A percentile compares a stretch with the other conserved stretches of the same genome.
Conservation (phyloP, 2,113 vertebrate genomes). For the Corythornis vintsioides region DNA sequence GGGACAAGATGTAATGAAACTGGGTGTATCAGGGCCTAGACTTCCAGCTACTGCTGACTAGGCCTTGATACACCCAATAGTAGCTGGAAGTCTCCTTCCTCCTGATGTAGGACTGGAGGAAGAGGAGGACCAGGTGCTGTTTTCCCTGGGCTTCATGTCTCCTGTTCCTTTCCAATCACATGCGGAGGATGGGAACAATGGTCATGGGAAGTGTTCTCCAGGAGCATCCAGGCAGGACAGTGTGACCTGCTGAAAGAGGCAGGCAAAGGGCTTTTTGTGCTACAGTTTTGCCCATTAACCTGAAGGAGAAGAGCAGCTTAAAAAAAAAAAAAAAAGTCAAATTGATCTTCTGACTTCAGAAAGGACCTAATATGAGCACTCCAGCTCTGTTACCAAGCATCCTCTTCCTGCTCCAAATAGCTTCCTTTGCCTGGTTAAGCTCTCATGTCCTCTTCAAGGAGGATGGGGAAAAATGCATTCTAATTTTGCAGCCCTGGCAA, state of each 20-base stretch:
- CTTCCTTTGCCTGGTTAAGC: constrained; percentile 37
- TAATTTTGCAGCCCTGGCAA: constrained; percentile 32
- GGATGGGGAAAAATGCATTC: not conserved
- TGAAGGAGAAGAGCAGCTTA: not conserved
- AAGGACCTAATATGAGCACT: not conserved
- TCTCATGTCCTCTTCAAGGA: constrained; percentile 40
- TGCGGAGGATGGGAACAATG: not conserved
- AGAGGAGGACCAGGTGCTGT: not conserved
- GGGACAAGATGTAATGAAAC: not conserved
- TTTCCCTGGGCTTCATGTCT: not conserved
- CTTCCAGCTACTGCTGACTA: no score
- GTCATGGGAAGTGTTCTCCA: not conserved
- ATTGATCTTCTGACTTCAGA: not conserved
- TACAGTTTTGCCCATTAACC: not conserved
- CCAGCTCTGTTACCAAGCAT: constrained; percentile 38
- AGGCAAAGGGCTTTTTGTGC: not conserved
- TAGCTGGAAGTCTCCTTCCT: not conserved
- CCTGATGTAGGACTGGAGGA: not conserved
- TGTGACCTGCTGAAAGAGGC: not conserved
- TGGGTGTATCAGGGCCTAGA: not conserved
- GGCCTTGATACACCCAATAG: not conserved
- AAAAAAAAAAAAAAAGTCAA: not conserved
- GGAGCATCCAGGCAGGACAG: not conserved
- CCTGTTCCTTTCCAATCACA: accelerated
- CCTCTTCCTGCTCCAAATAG: constrained; percentile 72